A percentile compares a stretch with the other conserved stretches of the same genome.
These are phyloP conservation scores for Spisula solida DNA, from an alignment of 2,888 invertebrate species.

Conservation along the genomic window DNA sequence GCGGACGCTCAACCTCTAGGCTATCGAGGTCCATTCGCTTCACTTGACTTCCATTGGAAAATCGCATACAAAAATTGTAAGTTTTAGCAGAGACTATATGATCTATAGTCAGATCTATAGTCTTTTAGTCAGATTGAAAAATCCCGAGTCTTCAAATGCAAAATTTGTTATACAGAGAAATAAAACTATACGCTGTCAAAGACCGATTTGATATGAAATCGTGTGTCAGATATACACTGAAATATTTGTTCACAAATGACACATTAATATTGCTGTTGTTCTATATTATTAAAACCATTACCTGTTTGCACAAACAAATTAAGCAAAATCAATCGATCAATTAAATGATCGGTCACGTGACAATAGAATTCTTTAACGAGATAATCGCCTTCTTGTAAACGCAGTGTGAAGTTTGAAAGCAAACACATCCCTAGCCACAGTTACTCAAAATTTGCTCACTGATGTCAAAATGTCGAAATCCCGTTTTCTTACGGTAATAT, in stretches of 20 bases:
- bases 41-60: no score
- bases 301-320: slow-evolving; percentile 5
- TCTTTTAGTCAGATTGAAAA: no score
- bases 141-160: no score
- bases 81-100: no score
- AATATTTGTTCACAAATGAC: slow-evolving; percentile 20
- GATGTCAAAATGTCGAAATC: slow-evolving; percentile 32
- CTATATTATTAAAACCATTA: background rate
- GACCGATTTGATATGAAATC: background rate
- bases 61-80: no score
- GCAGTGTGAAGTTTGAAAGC: background rate
- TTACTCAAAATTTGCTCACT: slow-evolving; percentile 51
- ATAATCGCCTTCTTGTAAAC: slow-evolving; percentile 14
- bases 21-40: no score
- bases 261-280: background rate
- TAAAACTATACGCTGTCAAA: background rate
- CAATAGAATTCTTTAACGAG: slow-evolving; percentile 21
- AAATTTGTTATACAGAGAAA: no score
- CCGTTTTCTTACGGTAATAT: background rate
- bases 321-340: slow-evolving; percentile 12
- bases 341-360: slow-evolving; percentile 15
- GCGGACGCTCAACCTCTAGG: no score
- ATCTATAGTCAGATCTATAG: no score
- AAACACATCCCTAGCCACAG: background rate
- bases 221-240: background rate